phyloP scores from a whole-genome alignment of 2,113 vertebrate species.

The Theristicus caerulescens region DNA sequence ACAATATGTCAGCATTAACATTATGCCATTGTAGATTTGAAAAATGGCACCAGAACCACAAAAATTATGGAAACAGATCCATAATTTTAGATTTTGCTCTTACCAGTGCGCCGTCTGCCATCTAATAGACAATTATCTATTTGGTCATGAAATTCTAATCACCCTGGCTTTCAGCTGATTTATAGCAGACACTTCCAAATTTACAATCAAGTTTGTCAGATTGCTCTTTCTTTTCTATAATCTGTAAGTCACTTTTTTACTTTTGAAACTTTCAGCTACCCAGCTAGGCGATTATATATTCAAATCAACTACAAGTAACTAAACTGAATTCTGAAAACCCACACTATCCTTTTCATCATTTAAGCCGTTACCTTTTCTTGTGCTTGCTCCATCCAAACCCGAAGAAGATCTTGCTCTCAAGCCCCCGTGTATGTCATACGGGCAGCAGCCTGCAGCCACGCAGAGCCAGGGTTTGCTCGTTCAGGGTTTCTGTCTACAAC shows the following conservation, averaged over 20 bases:
- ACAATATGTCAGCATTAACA: neutral
- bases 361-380: neutral
- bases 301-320: neutral
- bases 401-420: neutral
- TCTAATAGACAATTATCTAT: slow-evolving; percentile 18
- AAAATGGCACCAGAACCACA: neutral
- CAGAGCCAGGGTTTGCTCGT: neutral
- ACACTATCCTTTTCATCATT: neutral
- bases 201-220: neutral
- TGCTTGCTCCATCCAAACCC: neutral
- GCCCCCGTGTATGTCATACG: rapidly evolving
- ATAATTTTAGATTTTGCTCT: slow-evolving; percentile 3
- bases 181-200: neutral
- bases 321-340: neutral
- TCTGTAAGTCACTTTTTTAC: neutral
- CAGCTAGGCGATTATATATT: neutral
- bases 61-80: slow-evolving; percentile 18
- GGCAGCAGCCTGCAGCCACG: neutral
- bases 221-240: neutral
- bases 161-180: neutral
- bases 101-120: neutral
- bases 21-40: neutral
- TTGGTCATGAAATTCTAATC: neutral
- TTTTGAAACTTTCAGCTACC: neutral
- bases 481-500: neutral